These are phyloP conservation scores for Clarias magur DNA, from an alignment of 2,113 vertebrate species.

Conservation along the genomic window DNA sequence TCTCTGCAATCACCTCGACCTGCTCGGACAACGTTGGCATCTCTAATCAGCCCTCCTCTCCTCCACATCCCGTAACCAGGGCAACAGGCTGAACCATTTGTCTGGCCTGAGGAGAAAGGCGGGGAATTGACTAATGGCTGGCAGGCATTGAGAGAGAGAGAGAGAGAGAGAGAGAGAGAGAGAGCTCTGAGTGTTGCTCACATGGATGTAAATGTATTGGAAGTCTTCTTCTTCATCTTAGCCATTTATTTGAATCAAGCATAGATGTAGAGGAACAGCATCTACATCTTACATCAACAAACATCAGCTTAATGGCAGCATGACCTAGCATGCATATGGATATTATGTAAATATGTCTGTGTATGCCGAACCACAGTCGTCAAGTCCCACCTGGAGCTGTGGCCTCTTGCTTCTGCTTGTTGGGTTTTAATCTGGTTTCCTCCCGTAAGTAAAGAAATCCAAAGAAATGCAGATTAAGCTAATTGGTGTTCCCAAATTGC, in stretches of 20 bases:
- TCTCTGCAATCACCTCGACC: conserved; percentile 58
- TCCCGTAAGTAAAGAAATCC: too few species aligned
- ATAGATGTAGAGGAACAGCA: neutral
- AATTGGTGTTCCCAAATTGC: too few species aligned
- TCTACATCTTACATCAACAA: neutral
- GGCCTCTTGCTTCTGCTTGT: too few species aligned
- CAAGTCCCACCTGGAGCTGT: too few species aligned
- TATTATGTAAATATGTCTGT: neutral
- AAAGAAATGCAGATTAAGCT: too few species aligned
- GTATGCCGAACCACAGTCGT: neutral
- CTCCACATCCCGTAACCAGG: conserved; percentile 60
- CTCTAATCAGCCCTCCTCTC: conserved; percentile 62
- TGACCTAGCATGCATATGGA: neutral
- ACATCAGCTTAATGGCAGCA: neutral
- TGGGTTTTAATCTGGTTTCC: too few species aligned
- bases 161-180: neutral
- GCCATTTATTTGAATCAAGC: neutral
- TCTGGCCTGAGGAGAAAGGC: conserved; percentile 42
- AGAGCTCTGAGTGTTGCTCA: neutral
- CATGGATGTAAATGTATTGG: neutral
- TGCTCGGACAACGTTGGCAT: conserved; percentile 67
- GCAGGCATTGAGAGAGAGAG: conserved; percentile 27
- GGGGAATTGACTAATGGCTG: conserved; percentile 64
- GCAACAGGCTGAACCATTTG: conserved; percentile 62
- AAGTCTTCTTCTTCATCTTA: conserved; percentile 1